Conservation (phyloP, 2,888 invertebrate genomes). For the Drosophila subsilvestris region DNA sequence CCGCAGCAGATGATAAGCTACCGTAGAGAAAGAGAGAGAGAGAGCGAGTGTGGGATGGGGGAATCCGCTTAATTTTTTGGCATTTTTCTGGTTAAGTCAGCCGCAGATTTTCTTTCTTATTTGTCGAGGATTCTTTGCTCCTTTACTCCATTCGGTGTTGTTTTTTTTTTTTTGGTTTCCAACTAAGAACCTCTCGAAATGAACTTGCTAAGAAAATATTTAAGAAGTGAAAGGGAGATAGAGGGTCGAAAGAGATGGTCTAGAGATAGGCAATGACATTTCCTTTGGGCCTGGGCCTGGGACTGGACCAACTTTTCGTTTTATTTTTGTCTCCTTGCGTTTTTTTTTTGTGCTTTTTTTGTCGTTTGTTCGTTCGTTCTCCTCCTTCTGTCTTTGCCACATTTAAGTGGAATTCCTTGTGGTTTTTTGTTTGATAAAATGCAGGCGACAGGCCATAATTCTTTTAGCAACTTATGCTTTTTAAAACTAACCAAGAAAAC, state of each 20-base stretch:
- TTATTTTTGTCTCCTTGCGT: slow-evolving; percentile 9
- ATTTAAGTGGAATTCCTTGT: slow-evolving; percentile 33
- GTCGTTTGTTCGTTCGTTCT: not conserved
- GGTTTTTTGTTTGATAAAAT: slow-evolving; percentile 30
- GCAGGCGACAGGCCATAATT: slow-evolving; percentile 51
- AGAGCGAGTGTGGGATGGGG: not conserved
- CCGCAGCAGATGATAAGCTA: slow-evolving; percentile 22
- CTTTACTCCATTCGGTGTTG: slow-evolving; percentile 36
- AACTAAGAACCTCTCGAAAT: slow-evolving; percentile 25
- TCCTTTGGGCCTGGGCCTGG: slow-evolving; percentile 1
- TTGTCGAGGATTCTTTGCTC: slow-evolving; percentile 7
- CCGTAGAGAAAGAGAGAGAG: not conserved
- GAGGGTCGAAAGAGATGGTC: slow-evolving; percentile 4
- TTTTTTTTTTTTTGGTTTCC: slow-evolving; percentile 8
- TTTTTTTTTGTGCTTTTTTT: not conserved
- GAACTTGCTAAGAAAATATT: slow-evolving; percentile 44
- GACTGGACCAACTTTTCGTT: not conserved
- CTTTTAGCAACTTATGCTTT: slow-evolving; percentile 45
- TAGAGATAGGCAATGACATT: slow-evolving; percentile 40
- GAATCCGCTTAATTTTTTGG: slow-evolving; percentile 69
- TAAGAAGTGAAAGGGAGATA: slow-evolving; percentile 9
- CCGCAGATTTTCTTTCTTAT: slow-evolving; percentile 48
- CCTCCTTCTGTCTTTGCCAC: slow-evolving; percentile 15
- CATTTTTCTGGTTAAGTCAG: slow-evolving; percentile 76
- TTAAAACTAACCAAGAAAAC: slow-evolving; percentile 23